Evolutionary conservation across 2,888 invertebrate genomes (phyloP).

Genomic region (Oscheius onirici): DNA sequence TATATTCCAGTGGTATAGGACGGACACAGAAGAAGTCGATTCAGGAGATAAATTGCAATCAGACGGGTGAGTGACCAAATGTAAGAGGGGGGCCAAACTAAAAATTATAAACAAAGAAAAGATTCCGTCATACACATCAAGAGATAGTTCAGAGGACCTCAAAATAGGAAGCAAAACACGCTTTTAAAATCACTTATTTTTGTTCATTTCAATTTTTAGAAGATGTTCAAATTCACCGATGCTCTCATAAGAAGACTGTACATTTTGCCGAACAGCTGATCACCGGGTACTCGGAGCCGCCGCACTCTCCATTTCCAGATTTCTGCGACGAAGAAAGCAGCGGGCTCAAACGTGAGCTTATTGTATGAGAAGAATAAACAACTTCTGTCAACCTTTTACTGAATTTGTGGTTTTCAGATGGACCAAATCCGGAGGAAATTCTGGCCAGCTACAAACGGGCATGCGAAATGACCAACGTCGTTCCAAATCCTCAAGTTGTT

Average conservation of each 20-base stretch:
- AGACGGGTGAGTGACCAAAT: not conserved
- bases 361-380: not conserved
- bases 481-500: slow-evolving; percentile 70
- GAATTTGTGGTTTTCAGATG: slow-evolving; percentile 20
- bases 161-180: too few relatives aligned
- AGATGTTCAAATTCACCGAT: slow-evolving; percentile 41
- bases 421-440: slow-evolving; percentile 74
- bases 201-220: slow-evolving; percentile 6
- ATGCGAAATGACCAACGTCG: slow-evolving; percentile 70
- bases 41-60: not conserved
- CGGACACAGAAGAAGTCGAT: not conserved
- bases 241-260: slow-evolving; percentile 57
- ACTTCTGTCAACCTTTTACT: not conserved
- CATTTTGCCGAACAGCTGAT: slow-evolving; percentile 54
- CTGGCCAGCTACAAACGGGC: slow-evolving; percentile 78
- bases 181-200: too few relatives aligned
- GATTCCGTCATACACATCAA: too few relatives aligned
- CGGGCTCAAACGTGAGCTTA: not conserved
- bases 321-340: not conserved
- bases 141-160: too few relatives aligned
- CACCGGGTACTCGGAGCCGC: slow-evolving; percentile 47
- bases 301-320: slow-evolving; percentile 28
- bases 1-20: not conserved
- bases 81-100: not conserved
- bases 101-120: too few relatives aligned